These are phyloP conservation scores for Trichonephila clavipes DNA, from an alignment of 1,140 invertebrate species.

Conservation along the genomic window DNA sequence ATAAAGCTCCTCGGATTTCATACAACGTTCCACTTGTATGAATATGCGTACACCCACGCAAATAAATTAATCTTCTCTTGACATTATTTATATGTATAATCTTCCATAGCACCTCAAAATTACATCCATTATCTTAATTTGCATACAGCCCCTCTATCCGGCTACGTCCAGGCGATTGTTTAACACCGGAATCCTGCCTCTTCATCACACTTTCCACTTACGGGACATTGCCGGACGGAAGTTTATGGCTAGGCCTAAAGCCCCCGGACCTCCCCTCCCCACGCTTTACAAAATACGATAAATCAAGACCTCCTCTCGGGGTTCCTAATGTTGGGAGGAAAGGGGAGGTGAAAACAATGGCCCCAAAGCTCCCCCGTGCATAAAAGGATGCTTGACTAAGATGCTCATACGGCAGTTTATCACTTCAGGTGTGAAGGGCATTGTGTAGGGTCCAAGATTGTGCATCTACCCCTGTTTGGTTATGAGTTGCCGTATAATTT, in stretches of 20 bases:
- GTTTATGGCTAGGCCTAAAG: conserved; percentile 70
- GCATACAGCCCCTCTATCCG: conserved; percentile 10
- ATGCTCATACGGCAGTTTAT: conserved; percentile 54
- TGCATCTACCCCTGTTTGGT: neutral
- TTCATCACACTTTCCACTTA: conserved; percentile 75
- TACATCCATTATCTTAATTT: neutral
- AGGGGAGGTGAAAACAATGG: conserved; percentile 58
- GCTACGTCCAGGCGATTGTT: conserved; percentile 68
- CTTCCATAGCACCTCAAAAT: neutral
- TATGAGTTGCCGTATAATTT: too few species aligned
- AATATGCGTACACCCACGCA: neutral
- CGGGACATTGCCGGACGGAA: conserved; percentile 72
- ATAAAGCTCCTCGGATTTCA: too few species aligned
- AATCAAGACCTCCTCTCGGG: conserved; percentile 46
- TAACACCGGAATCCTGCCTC: conserved; percentile 73
- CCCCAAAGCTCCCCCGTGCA: conserved; percentile 12
- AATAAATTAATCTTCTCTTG: neutral
- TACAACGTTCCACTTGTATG: too few species aligned
- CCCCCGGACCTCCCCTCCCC: conserved; percentile 34
- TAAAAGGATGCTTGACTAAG: conserved; percentile 69
- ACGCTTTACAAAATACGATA: conserved; percentile 69
- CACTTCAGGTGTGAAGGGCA: conserved; percentile 50
- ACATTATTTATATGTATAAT: neutral
- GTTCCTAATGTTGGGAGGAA: conserved; percentile 58
- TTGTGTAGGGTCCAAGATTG: neutral